phyloP scores from a whole-genome alignment of 2,113 vertebrate genomes.

The Cinclus mexicanus region DNA sequence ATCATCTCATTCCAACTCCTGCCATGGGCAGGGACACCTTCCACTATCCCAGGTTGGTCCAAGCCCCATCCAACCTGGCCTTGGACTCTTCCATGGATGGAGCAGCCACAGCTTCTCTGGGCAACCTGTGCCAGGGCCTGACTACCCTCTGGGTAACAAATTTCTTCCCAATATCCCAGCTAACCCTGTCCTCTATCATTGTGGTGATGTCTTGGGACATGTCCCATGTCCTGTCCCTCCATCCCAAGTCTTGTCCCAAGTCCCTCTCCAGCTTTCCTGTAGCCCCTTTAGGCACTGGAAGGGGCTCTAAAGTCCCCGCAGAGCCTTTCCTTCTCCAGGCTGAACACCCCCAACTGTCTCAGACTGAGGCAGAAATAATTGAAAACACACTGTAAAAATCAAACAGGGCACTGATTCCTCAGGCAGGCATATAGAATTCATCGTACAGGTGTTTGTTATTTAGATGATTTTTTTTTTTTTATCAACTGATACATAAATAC shows the following conservation, averaged over 20 bases:
- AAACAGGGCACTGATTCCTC: conserved; percentile 39
- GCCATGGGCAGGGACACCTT: background rate
- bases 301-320: background rate
- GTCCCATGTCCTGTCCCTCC: background rate
- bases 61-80: background rate
- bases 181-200: background rate
- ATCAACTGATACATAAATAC: background rate
- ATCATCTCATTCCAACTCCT: fast-evolving
- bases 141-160: background rate
- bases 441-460: background rate
- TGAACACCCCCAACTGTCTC: background rate
- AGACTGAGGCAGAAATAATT: background rate
- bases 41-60: background rate
- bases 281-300: background rate
- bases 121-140: background rate
- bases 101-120: background rate
- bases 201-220: background rate
- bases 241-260: background rate
- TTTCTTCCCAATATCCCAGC: background rate
- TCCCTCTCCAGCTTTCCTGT: background rate
- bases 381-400: conserved; percentile 41
- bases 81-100: background rate
- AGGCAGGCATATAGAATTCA: background rate
- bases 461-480: background rate
- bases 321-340: background rate